Evolutionary conservation across 2,113 vertebrate species (phyloP).

Genomic region (Podarcis cretensis): DNA sequence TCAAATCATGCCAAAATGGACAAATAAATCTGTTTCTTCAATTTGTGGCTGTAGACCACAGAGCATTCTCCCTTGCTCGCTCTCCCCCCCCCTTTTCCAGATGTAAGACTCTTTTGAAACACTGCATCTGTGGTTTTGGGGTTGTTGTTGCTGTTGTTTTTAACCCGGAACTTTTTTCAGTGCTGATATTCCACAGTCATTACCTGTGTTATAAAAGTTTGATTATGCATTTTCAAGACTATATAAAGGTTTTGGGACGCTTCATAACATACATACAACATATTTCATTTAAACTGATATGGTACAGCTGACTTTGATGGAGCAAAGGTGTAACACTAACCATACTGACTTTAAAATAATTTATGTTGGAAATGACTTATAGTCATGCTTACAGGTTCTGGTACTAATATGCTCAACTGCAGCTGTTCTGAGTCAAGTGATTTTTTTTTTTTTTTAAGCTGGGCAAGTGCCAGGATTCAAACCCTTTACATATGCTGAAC

Average conservation of each 20-base stretch:
- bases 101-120: background rate
- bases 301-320: background rate
- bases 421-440: background rate
- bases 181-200: background rate
- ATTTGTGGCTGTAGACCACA: background rate
- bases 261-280: background rate
- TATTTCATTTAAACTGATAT: background rate
- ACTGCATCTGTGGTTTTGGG: background rate
- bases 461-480: background rate
- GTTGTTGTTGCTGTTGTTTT: background rate
- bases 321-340: background rate
- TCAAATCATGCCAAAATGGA: background rate
- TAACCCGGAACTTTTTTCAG: background rate
- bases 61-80: background rate
- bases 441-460: background rate
- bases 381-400: background rate
- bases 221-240: background rate
- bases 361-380: background rate
- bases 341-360: background rate
- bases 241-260: background rate
- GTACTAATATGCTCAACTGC: background rate
- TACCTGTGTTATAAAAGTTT: background rate
- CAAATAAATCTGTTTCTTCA: background rate
- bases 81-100: background rate
- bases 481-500: background rate